Conservation (phyloP, 1,140 invertebrate species). For the Notospermus geniculatus region DNA sequence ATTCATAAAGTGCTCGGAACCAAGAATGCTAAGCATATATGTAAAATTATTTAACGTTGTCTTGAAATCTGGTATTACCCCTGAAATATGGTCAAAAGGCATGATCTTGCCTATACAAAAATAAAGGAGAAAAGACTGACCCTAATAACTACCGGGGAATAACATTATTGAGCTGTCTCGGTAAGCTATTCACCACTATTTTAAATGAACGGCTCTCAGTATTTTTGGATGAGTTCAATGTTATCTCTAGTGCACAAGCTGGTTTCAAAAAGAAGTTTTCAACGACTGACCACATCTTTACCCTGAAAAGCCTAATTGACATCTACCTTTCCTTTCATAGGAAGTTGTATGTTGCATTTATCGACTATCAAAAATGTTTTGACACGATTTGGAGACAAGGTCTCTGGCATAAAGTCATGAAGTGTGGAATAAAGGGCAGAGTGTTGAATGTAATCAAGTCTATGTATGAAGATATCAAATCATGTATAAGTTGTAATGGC, state of each 20-base stretch:
- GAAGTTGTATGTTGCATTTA: slow-evolving; percentile 17
- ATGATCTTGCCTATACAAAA: slow-evolving; percentile 20
- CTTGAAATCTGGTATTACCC: slow-evolving; percentile 9
- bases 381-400: slow-evolving; percentile 9
- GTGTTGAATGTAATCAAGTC: slow-evolving; percentile 19
- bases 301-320: slow-evolving; percentile 14
- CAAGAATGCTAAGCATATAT: slow-evolving; percentile 4
- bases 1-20: slow-evolving; percentile 9
- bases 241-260: not conserved
- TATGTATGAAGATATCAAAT: slow-evolving; percentile 21
- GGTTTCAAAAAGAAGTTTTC: slow-evolving; percentile 17
- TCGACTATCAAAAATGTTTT: slow-evolving; percentile 18
- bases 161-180: slow-evolving; percentile 15
- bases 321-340: slow-evolving; percentile 10
- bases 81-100: slow-evolving; percentile 10
- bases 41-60: slow-evolving; percentile 18
- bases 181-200: slow-evolving; percentile 21
- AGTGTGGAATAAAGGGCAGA: slow-evolving; percentile 18
- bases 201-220: slow-evolving; percentile 15
- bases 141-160: slow-evolving; percentile 19
- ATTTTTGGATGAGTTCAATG: slow-evolving; percentile 15
- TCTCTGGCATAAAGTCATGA: slow-evolving; percentile 16
- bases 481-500: slow-evolving; percentile 14
- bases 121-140: slow-evolving; percentile 14
- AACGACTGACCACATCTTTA: slow-evolving; percentile 20